Conservation (phyloP, 1,140 invertebrate genomes). For the Brevipalpus yothersi region DNA sequence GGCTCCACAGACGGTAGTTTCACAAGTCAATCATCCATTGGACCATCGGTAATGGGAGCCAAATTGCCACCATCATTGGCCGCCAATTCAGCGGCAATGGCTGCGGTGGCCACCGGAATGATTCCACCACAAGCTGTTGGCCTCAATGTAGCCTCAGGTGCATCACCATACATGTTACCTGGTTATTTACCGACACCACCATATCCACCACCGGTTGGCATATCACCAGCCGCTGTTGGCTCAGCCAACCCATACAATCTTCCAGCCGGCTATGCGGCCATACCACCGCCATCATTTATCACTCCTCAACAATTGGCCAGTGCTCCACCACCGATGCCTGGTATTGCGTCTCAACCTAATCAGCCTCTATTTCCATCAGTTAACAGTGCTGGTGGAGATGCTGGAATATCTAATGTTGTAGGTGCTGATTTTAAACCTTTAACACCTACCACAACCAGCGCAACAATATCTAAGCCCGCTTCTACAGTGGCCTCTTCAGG, state of each 20-base stretch:
- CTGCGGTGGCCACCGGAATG: background rate
- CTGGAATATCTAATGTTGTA: background rate
- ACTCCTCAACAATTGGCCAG: background rate
- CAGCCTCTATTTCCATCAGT: background rate
- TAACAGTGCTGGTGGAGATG: background rate
- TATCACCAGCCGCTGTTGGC: background rate
- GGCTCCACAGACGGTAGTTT: background rate
- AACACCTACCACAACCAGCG: background rate
- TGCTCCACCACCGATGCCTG: background rate
- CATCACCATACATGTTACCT: constrained; percentile 2
- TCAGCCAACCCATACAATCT: constrained; percentile 2
- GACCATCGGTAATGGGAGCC: background rate
- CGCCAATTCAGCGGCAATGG: background rate
- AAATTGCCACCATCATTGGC: background rate
- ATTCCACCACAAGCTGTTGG: constrained; percentile 3
- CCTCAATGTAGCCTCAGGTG: background rate
- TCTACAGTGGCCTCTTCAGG: constrained; percentile 48
- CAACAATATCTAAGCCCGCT: constrained; percentile 14
- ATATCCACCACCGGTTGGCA: background rate
- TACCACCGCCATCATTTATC: constrained; percentile 1
- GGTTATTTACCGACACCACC: background rate
- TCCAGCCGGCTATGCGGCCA: background rate
- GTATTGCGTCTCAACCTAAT: background rate
- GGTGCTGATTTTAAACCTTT: constrained; percentile 2
- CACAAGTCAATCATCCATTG: background rate